These are phyloP conservation scores for Psammodynastes pulverulentus DNA, from an alignment of 2,113 vertebrate species.

Conservation along the genomic window DNA sequence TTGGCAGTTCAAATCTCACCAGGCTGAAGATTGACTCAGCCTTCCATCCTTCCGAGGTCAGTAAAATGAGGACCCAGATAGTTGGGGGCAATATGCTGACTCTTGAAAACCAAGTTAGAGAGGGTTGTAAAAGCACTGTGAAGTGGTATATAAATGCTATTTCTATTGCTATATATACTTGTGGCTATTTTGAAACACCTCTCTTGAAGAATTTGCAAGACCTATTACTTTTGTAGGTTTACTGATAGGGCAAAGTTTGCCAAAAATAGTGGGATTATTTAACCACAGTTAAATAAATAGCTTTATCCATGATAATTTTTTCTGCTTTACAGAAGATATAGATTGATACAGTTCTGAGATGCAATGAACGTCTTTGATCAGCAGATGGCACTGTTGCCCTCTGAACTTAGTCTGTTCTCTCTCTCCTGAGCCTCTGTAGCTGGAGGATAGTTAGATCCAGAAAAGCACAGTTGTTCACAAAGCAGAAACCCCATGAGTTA, in stretches of 20 bases:
- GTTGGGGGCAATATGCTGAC: too few relatives aligned
- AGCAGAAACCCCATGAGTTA: neutral
- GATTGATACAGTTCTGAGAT: neutral
- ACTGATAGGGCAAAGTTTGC: neutral
- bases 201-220: neutral
- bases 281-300: neutral
- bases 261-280: neutral
- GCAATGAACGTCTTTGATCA: rapidly evolving
- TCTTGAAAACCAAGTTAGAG: too few relatives aligned
- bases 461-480: neutral
- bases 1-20: too few relatives aligned
- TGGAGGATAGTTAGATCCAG: neutral
- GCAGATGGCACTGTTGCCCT: constrained; percentile 13
- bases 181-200: neutral
- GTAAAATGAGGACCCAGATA: too few relatives aligned
- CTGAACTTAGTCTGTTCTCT: neutral
- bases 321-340: neutral
- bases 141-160: too few relatives aligned
- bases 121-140: too few relatives aligned
- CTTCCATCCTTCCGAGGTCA: too few relatives aligned
- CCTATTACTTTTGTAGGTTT: neutral
- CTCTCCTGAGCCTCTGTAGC: neutral
- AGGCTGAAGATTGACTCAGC: too few relatives aligned
- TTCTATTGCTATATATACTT: neutral
- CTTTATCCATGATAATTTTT: neutral